These are phyloP conservation scores for Huso huso DNA, from an alignment of 2,797 vertebrate genomes.

Conservation along the genomic window DNA sequence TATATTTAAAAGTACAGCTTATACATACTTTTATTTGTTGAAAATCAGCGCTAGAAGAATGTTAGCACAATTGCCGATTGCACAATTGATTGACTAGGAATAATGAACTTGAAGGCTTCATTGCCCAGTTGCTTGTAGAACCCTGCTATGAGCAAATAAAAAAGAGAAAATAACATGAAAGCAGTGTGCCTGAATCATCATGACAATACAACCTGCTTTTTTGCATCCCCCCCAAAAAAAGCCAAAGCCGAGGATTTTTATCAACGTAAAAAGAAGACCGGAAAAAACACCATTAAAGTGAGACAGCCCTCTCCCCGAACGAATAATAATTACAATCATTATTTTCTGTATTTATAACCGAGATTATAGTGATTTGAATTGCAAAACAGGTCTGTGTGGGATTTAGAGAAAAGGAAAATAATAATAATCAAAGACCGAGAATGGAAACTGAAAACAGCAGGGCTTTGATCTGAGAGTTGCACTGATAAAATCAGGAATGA, in stretches of 20 bases:
- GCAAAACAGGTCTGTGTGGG: conserved; percentile 11
- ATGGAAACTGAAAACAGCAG: conserved; percentile 14
- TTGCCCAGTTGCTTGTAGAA: not conserved
- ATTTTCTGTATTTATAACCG: conserved; percentile 5
- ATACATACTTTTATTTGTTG: not conserved
- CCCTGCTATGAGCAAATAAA: not conserved
- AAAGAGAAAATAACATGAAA: no score
- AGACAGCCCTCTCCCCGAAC: conserved; percentile 8
- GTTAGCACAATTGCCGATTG: no score
- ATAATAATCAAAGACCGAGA: not conserved
- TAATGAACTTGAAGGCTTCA: no score
- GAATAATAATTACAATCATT: conserved; percentile 14
- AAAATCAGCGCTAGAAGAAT: not conserved
- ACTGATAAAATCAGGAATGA: conserved; percentile 12
- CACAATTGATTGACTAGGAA: no score
- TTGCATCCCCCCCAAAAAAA: no score
- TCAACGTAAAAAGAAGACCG: not conserved
- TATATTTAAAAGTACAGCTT: not conserved
- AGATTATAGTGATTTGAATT: conserved; percentile 19
- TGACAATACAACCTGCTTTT: no score
- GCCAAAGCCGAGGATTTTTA: not conserved
- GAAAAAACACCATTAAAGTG: not conserved
- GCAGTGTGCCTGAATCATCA: no score
- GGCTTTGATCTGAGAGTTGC: conserved; percentile 8
- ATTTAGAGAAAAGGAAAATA: conserved; percentile 9